Percentiles rank a stretch among this genome's conserved stretches.
phyloP scores from a whole-genome alignment of 1,140 invertebrate genomes.

The Globodera rostochiensis region DNA sequence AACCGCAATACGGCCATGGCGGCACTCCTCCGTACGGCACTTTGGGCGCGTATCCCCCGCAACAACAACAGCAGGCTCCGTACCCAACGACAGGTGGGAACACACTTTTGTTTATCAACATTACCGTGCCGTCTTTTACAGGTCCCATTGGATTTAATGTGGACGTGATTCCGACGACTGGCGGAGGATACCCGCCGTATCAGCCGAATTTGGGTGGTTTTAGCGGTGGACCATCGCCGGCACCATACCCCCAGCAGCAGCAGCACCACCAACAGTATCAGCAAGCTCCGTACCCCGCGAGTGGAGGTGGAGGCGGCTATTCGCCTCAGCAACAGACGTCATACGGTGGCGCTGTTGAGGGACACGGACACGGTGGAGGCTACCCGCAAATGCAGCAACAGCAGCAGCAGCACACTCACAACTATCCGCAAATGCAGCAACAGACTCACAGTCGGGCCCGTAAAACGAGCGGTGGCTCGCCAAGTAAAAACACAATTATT shows the following conservation, averaged over 20 bases:
- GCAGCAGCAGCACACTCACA: too few relatives aligned
- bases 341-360: neutral
- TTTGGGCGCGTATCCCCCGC: neutral
- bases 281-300: neutral
- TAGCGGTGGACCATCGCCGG: neutral
- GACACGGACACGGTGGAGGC: too few relatives aligned
- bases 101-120: too few relatives aligned
- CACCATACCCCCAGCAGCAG: neutral
- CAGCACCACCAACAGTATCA: conserved; percentile 1
- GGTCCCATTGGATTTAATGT: neutral
- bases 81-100: neutral
- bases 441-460: too few relatives aligned
- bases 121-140: too few relatives aligned
- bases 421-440: too few relatives aligned
- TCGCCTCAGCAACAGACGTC: neutral
- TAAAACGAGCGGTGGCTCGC: too few relatives aligned
- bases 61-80: neutral
- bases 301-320: neutral
- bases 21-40: neutral
- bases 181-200: neutral
- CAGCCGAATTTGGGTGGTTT: neutral
- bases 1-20: neutral
- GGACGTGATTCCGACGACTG: neutral
- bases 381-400: neutral
- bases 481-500: too few relatives aligned